phyloP scores from a whole-genome alignment of 2,888 invertebrate species.

The Pteria penguin region DNA sequence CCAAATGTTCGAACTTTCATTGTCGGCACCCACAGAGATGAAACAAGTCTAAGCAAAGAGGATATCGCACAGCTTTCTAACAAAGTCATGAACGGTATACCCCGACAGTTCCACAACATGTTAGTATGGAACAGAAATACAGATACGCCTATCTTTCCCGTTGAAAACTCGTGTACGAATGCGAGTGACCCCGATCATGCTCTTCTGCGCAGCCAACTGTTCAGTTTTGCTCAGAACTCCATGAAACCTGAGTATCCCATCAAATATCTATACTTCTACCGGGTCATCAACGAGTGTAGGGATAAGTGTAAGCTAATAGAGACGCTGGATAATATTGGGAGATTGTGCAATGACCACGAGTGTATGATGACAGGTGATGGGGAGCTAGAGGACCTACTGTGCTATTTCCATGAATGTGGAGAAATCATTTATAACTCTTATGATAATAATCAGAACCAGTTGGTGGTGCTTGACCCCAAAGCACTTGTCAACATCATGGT shows the following conservation, averaged over 20 bases:
- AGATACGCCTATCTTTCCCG: conserved; percentile 51
- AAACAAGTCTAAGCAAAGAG: conserved; percentile 30
- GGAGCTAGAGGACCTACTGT: conserved; percentile 52
- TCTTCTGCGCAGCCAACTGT: conserved; percentile 32
- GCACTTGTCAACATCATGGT: conserved; percentile 53
- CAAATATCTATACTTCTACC: conserved; percentile 53
- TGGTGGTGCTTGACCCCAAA: conserved; percentile 56
- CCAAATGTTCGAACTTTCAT: conserved; percentile 50
- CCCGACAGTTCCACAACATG: conserved; percentile 53
- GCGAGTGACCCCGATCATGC: conserved; percentile 50
- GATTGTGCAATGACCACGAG: conserved; percentile 37
- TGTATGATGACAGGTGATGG: conserved; percentile 42
- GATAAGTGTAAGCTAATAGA: conserved; percentile 40
- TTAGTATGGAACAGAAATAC: conserved; percentile 54
- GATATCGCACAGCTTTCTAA: conserved; percentile 32
- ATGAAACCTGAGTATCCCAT: conserved; percentile 50
- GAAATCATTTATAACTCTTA: conserved; percentile 56
- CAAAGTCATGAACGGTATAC: conserved; percentile 41
- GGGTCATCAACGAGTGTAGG: conserved; percentile 50
- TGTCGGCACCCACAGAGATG: conserved; percentile 57
- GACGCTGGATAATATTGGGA: conserved; percentile 37
- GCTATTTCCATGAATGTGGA: conserved; percentile 50
- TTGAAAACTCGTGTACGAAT: conserved; percentile 52
- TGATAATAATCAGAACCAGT: conserved; percentile 51
- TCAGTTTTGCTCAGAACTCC: conserved; percentile 30